Conservation (phyloP, 2,797 vertebrate genomes). For the Bufotes viridis region DNA sequence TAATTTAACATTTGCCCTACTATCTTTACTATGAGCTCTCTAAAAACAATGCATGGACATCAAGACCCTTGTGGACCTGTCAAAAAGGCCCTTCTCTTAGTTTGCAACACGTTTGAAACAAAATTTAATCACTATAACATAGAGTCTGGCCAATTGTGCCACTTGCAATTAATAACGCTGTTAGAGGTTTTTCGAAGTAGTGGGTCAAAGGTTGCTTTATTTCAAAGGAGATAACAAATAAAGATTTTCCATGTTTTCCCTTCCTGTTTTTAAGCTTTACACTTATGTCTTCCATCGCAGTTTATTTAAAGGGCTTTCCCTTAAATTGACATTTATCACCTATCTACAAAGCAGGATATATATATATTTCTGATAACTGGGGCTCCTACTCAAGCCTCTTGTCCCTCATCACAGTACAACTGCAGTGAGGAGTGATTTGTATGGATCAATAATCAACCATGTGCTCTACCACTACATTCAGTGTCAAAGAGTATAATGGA, state of each 20-base stretch:
- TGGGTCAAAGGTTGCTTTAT: slow-evolving; percentile 15
- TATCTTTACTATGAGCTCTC: slow-evolving; percentile 69
- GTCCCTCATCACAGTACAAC: too few relatives aligned
- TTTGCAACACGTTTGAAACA: slow-evolving; percentile 37
- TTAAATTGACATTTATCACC: too few relatives aligned
- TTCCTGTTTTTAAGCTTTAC: not conserved
- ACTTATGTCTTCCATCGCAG: too few relatives aligned
- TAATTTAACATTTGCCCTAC: slow-evolving; percentile 72
- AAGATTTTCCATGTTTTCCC: not conserved
- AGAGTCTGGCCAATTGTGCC: slow-evolving; percentile 9
- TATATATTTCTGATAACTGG: too few relatives aligned
- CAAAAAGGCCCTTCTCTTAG: slow-evolving; percentile 19
- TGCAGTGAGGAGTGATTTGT: too few relatives aligned
- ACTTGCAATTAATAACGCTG: slow-evolving; percentile 28
- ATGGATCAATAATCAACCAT: too few relatives aligned
- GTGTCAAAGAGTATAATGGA: too few relatives aligned
- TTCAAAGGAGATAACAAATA: slow-evolving; percentile 1
- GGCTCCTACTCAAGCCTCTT: too few relatives aligned
- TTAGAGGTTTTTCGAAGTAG: slow-evolving; percentile 26
- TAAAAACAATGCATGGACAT: slow-evolving; percentile 64
- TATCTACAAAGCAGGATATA: too few relatives aligned
- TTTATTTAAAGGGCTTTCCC: not conserved
- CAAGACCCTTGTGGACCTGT: slow-evolving; percentile 47
- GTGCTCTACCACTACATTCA: too few relatives aligned
- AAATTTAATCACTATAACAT: slow-evolving; percentile 32